Evolutionary conservation across 1,140 invertebrate genomes (phyloP).

Genomic region (Drosophila nasuta): DNA sequence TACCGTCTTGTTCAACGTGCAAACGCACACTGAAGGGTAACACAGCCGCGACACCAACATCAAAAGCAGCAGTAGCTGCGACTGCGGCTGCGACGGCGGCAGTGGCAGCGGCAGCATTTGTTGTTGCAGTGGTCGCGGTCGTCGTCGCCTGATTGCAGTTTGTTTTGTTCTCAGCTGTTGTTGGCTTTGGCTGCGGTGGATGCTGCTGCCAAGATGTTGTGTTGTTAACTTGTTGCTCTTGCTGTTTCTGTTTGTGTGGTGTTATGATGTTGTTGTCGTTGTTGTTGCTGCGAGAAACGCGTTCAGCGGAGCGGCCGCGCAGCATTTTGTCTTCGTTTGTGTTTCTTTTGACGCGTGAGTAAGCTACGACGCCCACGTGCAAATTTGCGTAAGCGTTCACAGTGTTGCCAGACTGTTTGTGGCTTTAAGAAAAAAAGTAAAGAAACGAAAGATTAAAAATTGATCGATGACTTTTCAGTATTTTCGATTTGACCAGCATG

Average conservation of each 20-base stretch:
- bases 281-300: conserved; percentile 66
- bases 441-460: conserved; percentile 19
- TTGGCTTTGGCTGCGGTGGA: conserved; percentile 36
- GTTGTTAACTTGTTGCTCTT: conserved; percentile 66
- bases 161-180: conserved; percentile 81
- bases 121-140: conserved; percentile 58
- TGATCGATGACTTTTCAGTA: conserved; percentile 38
- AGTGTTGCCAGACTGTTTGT: conserved; percentile 60
- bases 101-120: conserved; percentile 26
- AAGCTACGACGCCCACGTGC: conserved; percentile 80
- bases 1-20: conserved; percentile 76
- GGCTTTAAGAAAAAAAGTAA: conserved; percentile 6
- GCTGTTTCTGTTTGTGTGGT: conserved; percentile 41
- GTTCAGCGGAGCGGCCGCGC: conserved; percentile 49
- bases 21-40: conserved; percentile 74
- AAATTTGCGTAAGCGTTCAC: conserved; percentile 71
- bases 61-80: conserved; percentile 44
- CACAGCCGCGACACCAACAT: conserved; percentile 54
- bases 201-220: conserved; percentile 47
- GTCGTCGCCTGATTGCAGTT: conserved; percentile 69
- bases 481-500: conserved; percentile 3
- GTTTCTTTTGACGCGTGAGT: conserved; percentile 81
- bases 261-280: conserved; percentile 31
- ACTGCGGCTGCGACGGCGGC: conserved; percentile 30
- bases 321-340: conserved; percentile 81